A percentile compares a stretch with the other conserved stretches of the same genome.
Evolutionary conservation across 2,888 invertebrate species (phyloP).

Genomic region (Kryphioiulus occultus): DNA sequence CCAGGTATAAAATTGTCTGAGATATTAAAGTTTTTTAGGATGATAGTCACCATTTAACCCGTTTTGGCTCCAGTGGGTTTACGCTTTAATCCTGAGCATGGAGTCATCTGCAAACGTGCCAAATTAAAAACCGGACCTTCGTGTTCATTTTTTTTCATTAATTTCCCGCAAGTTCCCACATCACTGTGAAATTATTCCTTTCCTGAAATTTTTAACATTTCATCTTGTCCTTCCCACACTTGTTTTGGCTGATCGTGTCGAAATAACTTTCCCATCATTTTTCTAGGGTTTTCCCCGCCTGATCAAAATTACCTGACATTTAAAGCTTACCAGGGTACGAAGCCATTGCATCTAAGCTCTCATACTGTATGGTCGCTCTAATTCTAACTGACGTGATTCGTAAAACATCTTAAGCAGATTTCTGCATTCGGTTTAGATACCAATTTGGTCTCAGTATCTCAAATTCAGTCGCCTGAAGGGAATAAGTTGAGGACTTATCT

Average conservation of each 20-base stretch:
- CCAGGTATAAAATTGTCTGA: no score
- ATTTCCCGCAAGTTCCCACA: no score
- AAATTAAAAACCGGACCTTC: background rate
- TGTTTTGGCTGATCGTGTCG: background rate
- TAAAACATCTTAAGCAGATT: background rate
- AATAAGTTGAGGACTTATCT: background rate
- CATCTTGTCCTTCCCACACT: background rate
- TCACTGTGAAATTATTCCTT: no score
- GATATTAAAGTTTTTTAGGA: no score
- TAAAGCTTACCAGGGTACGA: conserved; percentile 5
- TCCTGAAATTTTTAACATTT: background rate
- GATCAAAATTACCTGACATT: conserved; percentile 5
- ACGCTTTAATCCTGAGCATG: background rate
- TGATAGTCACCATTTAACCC: no score
- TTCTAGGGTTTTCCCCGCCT: conserved; percentile 5
- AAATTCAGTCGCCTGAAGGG: background rate
- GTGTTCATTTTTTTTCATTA: no score
- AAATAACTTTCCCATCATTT: background rate
- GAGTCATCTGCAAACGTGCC: background rate
- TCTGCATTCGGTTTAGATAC: background rate
- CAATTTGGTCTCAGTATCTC: background rate
- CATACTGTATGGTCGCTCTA: background rate
- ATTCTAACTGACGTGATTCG: background rate
- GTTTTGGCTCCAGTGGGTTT: no score
- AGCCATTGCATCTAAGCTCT: background rate